These are phyloP conservation scores for Ctenomys sociabilis DNA, from an alignment of 2,113 vertebrate genomes.

Conservation along the genomic window DNA sequence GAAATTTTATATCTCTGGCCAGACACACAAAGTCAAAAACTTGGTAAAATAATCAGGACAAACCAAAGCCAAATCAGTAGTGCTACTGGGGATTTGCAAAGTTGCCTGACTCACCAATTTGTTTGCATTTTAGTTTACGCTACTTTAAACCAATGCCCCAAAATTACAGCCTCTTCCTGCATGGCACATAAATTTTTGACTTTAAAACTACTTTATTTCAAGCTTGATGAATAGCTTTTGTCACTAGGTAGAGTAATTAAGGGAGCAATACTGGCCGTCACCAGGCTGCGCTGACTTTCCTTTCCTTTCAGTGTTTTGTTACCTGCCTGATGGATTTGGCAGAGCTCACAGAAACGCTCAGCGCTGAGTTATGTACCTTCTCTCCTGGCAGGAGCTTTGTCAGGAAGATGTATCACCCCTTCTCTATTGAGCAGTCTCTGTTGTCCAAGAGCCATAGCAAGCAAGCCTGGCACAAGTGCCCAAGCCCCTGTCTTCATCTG, in stretches of 20 bases:
- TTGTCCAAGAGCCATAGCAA: slow-evolving; percentile 7
- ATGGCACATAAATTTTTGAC: slow-evolving; percentile 68
- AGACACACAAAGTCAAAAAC: background rate
- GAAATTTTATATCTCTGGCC: background rate
- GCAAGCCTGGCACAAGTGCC: background rate
- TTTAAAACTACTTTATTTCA: slow-evolving; percentile 77
- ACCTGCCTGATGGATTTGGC: background rate
- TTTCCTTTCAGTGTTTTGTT: slow-evolving; percentile 50
- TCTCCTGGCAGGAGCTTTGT: slow-evolving; percentile 39
- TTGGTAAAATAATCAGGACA: background rate
- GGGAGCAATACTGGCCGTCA: slow-evolving; percentile 14
- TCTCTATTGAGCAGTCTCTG: background rate
- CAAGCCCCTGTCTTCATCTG: background rate
- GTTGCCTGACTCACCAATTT: slow-evolving; percentile 21
- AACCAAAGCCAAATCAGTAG: background rate
- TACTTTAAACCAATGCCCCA: slow-evolving; percentile 68
- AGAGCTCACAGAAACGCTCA: slow-evolving; percentile 11
- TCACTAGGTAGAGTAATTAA: slow-evolving; percentile 71
- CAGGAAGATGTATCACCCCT: slow-evolving; percentile 44
- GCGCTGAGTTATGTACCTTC: slow-evolving; percentile 30
- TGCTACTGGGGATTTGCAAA: background rate
- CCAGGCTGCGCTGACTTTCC: background rate
- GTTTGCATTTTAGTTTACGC: slow-evolving; percentile 67
- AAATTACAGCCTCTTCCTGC: slow-evolving; percentile 73
- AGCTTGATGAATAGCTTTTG: slow-evolving; percentile 68